These are phyloP conservation scores for Apostichopus leukothele DNA, from an alignment of 53 echinoderm and acorn worm genomes.

Conservation along the genomic window DNA sequence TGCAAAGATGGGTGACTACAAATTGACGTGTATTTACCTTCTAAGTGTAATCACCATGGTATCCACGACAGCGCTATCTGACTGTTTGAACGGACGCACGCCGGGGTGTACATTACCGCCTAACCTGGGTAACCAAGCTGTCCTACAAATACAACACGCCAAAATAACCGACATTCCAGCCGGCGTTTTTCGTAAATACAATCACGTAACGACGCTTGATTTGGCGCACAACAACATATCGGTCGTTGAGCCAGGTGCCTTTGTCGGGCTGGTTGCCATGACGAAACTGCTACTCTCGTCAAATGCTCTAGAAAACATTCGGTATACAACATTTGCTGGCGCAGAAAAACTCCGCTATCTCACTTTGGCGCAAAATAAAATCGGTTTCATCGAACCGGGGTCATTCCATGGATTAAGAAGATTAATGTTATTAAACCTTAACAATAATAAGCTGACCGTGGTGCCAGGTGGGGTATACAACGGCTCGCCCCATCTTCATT, in stretches of 20 bases:
- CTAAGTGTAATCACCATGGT: background rate
- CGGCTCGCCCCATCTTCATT: background rate
- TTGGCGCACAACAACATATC: slow-evolving; percentile 30
- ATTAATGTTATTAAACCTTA: slow-evolving; percentile 10
- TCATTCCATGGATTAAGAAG: slow-evolving; percentile 10
- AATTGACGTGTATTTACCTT: background rate
- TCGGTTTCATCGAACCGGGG: slow-evolving; percentile 5
- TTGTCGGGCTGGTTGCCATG: slow-evolving; percentile 8
- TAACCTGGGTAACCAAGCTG: background rate
- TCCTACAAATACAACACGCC: slow-evolving; percentile 14
- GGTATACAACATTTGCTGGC: slow-evolving; percentile 2
- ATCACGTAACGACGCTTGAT: slow-evolving; percentile 4
- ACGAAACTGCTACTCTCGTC: slow-evolving; percentile 7
- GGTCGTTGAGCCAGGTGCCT: slow-evolving; percentile 18
- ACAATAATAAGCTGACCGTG: background rate
- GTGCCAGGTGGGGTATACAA: background rate
- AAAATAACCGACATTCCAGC: background rate
- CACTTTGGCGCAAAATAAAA: slow-evolving; percentile 30
- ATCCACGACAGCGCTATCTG: background rate
- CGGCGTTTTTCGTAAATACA: slow-evolving; percentile 13
- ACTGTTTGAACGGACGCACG: background rate
- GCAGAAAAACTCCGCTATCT: slow-evolving; percentile 17
- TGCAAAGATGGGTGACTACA: background rate
- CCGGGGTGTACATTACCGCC: background rate
- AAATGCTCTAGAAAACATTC: slow-evolving; percentile 15